Conservation (phyloP, 1,140 invertebrate genomes). For the Neodiprion pinetum region DNA sequence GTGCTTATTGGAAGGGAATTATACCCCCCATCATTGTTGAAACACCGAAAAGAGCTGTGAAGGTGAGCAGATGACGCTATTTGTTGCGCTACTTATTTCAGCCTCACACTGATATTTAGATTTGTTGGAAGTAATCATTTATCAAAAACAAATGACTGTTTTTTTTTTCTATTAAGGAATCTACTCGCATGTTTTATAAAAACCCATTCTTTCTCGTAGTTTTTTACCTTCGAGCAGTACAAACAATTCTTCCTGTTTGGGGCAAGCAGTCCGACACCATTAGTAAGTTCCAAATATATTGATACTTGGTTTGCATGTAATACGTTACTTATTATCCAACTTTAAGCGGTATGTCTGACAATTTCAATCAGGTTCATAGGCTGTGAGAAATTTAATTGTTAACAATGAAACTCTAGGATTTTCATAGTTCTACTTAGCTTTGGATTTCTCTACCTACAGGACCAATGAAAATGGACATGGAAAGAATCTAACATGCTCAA, state of each 20-base stretch:
- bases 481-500: not conserved
- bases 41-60: constrained; percentile 92
- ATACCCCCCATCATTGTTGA: constrained; percentile 92
- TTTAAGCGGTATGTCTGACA: too few relatives aligned
- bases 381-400: too few relatives aligned
- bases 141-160: not conserved
- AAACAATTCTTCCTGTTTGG: constrained; percentile 85
- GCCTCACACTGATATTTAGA: constrained; percentile 9
- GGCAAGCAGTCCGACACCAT: constrained; percentile 71
- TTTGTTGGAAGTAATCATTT: constrained; percentile 18
- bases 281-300: constrained; percentile 63
- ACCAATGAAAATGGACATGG: not conserved
- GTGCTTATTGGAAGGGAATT: constrained; percentile 91
- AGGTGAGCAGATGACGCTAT: constrained; percentile 60
- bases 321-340: too few relatives aligned
- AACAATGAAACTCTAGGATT: not conserved
- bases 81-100: not conserved
- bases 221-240: constrained; percentile 93
- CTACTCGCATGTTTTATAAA: constrained; percentile 19
- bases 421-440: constrained; percentile 9
- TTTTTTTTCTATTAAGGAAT: constrained; percentile 26
- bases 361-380: too few relatives aligned
- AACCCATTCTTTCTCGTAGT: constrained; percentile 63
- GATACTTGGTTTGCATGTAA: not conserved
- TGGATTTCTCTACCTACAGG: not conserved